A percentile compares a stretch with the other conserved stretches of the same genome.
Conservation (phyloP, 2,888 invertebrate genomes). For the Lysandra bellargus region DNA sequence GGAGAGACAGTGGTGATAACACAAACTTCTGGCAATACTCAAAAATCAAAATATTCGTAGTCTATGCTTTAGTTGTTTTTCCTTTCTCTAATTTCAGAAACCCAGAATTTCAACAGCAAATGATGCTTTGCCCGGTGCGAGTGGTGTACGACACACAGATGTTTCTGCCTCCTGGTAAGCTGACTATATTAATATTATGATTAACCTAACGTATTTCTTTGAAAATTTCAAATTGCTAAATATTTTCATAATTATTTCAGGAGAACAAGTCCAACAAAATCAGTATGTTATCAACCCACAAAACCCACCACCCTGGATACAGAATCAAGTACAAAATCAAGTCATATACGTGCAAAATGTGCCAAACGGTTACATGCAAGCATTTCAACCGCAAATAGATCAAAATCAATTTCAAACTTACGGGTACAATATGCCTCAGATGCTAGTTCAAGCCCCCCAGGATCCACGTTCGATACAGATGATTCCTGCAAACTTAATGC, state of each 20-base stretch:
- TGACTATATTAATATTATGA: not conserved
- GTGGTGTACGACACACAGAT: constrained; percentile 69
- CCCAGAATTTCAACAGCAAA: constrained; percentile 58
- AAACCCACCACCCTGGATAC: constrained; percentile 72
- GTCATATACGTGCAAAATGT: constrained; percentile 68
- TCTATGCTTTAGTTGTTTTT: not conserved
- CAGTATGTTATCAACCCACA: constrained; percentile 68
- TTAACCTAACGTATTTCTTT: not conserved
- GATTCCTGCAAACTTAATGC: constrained; percentile 40
- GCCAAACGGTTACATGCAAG: constrained; percentile 57
- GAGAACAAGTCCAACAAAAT: constrained; percentile 63
- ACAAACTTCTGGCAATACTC: not conserved
- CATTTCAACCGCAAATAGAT: constrained; percentile 59
- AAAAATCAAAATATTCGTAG: not conserved
- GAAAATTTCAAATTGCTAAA: not conserved
- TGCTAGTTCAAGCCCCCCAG: constrained; percentile 50
- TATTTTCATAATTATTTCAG: constrained; percentile 50
- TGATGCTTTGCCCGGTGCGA: constrained; percentile 67
- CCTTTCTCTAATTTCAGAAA: constrained; percentile 40
- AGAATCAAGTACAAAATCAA: constrained; percentile 61
- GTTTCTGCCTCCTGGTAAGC: constrained; percentile 63
- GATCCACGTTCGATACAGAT: constrained; percentile 44
- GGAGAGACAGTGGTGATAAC: too few species aligned
- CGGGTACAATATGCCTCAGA: constrained; percentile 57
- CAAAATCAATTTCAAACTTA: constrained; percentile 65